Evolutionary conservation across 1,140 invertebrate genomes (phyloP).

Genomic region (Trachymyrmex septentrionalis): DNA sequence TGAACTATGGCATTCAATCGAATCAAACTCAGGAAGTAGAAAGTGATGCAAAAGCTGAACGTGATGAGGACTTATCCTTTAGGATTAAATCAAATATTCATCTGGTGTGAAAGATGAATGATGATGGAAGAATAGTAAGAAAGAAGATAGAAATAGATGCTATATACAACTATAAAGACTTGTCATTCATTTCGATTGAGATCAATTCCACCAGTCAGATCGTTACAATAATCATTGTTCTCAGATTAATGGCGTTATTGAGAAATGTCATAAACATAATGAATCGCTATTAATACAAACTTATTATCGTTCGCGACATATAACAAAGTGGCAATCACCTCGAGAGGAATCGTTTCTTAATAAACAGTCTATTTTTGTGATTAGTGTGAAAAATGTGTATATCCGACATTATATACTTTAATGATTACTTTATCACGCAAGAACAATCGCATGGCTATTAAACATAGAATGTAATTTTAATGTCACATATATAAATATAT

Average conservation of each 20-base stretch:
- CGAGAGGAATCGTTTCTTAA: constrained; percentile 14
- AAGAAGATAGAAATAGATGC: constrained; percentile 28
- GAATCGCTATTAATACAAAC: constrained; percentile 23
- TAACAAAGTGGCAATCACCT: constrained; percentile 45
- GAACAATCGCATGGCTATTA: not conserved
- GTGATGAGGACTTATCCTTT: constrained; percentile 71
- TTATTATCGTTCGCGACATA: constrained; percentile 30
- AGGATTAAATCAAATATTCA: constrained; percentile 72
- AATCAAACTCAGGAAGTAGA: constrained; percentile 75
- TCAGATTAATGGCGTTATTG: not conserved
- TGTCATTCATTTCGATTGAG: not conserved
- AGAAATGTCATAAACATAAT: constrained; percentile 18
- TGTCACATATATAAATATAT: not conserved
- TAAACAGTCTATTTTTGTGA: constrained; percentile 5
- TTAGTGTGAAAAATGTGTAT: not conserved
- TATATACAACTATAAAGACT: not conserved
- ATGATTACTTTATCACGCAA: not conserved
- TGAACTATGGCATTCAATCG: constrained; percentile 59
- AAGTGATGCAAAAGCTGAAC: constrained; percentile 61
- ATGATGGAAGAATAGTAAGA: constrained; percentile 23
- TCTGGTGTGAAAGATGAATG: constrained; percentile 52
- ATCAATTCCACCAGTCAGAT: not conserved
- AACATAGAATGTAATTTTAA: too few species aligned
- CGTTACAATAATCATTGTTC: not conserved
- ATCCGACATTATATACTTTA: not conserved